These are phyloP conservation scores for Anaspis maculata DNA, from an alignment of 2,888 invertebrate genomes.

Conservation along the genomic window DNA sequence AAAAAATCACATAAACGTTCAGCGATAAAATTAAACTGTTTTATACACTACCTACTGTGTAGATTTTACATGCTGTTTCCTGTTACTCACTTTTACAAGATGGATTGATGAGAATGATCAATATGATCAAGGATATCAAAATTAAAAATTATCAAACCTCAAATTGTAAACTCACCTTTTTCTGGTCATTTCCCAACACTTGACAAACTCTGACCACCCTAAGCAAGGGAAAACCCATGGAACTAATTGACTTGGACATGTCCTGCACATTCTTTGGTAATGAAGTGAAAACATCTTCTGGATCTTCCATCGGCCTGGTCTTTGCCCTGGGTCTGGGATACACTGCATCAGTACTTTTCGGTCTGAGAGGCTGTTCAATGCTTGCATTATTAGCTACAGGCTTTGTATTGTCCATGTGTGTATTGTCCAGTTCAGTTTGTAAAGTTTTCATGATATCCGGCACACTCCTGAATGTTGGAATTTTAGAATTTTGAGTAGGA, in stretches of 20 bases:
- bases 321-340: slow-evolving; percentile 21
- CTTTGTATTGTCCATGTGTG: slow-evolving; percentile 26
- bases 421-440: slow-evolving; percentile 53
- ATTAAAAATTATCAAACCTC: neutral
- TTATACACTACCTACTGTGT: too few relatives aligned
- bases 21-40: too few relatives aligned
- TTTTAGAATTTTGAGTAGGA: slow-evolving; percentile 8
- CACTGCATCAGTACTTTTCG: slow-evolving; percentile 24
- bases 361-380: slow-evolving; percentile 1
- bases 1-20: too few relatives aligned
- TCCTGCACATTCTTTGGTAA: slow-evolving; percentile 52
- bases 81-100: too few relatives aligned
- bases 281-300: slow-evolving; percentile 39
- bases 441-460: slow-evolving; percentile 69
- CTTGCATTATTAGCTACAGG: too few relatives aligned
- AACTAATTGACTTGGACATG: slow-evolving; percentile 64
- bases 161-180: slow-evolving; percentile 54
- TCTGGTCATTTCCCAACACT: slow-evolving; percentile 71
- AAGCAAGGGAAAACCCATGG: slow-evolving; percentile 82
- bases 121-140: neutral
- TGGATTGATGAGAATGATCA: too few relatives aligned
- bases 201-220: slow-evolving; percentile 75
- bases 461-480: slow-evolving; percentile 40
- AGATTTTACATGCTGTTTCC: too few relatives aligned
- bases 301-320: slow-evolving; percentile 19